Base-by-base conservation (phyloP, 2,888 invertebrate genomes). In the Scaptomyza caliginosa region DNA sequence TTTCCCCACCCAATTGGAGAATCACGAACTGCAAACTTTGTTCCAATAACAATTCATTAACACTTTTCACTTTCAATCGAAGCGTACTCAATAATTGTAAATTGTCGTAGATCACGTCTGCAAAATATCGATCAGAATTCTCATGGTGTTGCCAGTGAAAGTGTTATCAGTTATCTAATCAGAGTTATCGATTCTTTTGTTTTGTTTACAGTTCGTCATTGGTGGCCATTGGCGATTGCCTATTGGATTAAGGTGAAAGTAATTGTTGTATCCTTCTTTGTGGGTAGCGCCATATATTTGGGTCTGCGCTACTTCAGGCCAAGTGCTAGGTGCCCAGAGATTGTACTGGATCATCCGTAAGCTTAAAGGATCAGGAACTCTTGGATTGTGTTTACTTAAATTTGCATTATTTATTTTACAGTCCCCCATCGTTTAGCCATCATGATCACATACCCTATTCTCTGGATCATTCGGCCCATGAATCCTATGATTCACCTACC, bases 181-280 rank as follows among this genome's bases (percentile, higher is more conserved):
- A 23, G 17, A 36, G 36, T 21, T 36, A 34, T 32, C 32, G 7
- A 13, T 24, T 16, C 13, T 23, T 3, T 6, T 26, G 10, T 28
- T 7, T 6, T 2, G 30, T 60, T 54, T 21, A 21, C 34, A 82
- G 81, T 34, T n/a, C 81, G 89, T 65, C 88, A 89, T 34, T 63
- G 88, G 17, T 90, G 89, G 88, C 90, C 90, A 2, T 51, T 91
- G 55, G 90, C 89, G 0, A 87, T 91, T 49, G 87, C 91, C 26
- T 91, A 90, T 50, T 90, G 89, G 86, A 75, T 91, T 16, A 91
- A 91, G 76, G 88, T 91, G 19, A 91, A 91, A 69, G 79, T 91
- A 21, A 82, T 91, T 0, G 82, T 91, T 28, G 89, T 90, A 6
- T 88, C 89, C 17, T 91, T 91, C 77, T 85, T 91, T 64, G 74